phyloP scores from a whole-genome alignment of 92 coral and sea anemone genomes.

The Siderastrea siderea region DNA sequence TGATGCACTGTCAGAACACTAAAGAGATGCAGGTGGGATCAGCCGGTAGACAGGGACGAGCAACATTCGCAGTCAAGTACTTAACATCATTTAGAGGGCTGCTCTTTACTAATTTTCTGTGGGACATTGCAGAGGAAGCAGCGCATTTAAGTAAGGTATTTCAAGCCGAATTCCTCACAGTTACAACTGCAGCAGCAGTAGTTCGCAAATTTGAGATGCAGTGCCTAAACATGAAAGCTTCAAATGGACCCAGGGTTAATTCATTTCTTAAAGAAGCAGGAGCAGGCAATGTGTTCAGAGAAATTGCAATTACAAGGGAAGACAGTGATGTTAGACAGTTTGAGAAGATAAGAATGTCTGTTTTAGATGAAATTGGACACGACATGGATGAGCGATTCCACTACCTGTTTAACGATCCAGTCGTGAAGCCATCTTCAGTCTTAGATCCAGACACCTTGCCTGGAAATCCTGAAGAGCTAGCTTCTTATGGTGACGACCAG shows the following conservation, averaged over 20 bases:
- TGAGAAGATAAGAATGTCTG: slow-evolving; percentile 39
- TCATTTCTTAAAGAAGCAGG: slow-evolving; percentile 47
- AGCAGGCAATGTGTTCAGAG: slow-evolving; percentile 38
- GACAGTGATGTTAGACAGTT: slow-evolving; percentile 30
- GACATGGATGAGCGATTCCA: slow-evolving; percentile 46
- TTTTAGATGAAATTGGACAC: slow-evolving; percentile 47
- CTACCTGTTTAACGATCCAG: slow-evolving; percentile 50
- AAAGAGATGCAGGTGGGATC: slow-evolving; percentile 10
- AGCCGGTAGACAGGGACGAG: slow-evolving; percentile 10
- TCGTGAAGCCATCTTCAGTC: slow-evolving; percentile 45
- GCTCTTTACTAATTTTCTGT: slow-evolving; percentile 11
- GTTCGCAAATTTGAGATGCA: slow-evolving; percentile 34
- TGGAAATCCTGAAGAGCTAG: background rate
- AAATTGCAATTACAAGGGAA: slow-evolving; percentile 45
- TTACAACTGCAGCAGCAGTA: slow-evolving; percentile 55
- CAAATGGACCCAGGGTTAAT: slow-evolving; percentile 25
- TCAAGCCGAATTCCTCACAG: slow-evolving; percentile 53
- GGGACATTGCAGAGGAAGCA: slow-evolving; percentile 44
- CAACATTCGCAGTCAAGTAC: slow-evolving; percentile 27
- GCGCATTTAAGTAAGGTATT: slow-evolving; percentile 50
- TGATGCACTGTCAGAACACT: slow-evolving; percentile 35
- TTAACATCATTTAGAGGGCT: slow-evolving; percentile 28
- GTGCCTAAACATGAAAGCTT: slow-evolving; percentile 16
- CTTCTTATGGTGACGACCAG: slow-evolving; percentile 22
- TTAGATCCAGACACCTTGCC: slow-evolving; percentile 46